These are phyloP conservation scores for Andrena bicolor DNA, from an alignment of 2,888 invertebrate species.

Conservation along the genomic window DNA sequence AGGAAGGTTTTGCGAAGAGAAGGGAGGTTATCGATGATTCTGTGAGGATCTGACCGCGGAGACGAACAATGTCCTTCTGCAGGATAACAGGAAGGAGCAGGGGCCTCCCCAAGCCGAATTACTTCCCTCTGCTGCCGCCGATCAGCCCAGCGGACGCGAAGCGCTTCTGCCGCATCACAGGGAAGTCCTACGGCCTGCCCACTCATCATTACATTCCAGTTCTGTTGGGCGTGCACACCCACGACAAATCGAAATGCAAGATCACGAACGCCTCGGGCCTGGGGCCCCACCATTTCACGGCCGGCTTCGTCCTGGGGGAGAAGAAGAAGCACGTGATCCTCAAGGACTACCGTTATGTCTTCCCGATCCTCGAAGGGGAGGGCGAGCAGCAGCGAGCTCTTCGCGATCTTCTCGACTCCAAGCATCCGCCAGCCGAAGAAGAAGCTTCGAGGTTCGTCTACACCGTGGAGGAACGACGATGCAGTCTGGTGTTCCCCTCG, in stretches of 20 bases:
- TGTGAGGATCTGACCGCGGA: neutral
- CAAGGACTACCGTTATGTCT: conserved; percentile 91
- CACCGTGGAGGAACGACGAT: conserved; percentile 90
- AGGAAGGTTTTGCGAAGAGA: neutral
- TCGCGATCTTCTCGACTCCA: conserved; percentile 88
- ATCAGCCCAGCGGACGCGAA: conserved; percentile 94
- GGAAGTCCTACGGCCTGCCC: conserved; percentile 91
- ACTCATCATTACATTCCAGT: conserved; percentile 93
- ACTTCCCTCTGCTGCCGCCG: conserved; percentile 92
- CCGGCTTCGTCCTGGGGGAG: conserved; percentile 88
- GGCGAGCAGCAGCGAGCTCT: conserved; percentile 89
- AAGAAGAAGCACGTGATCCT: conserved; percentile 89
- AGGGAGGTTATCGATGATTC: conserved; percentile 11
- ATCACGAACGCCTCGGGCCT: conserved; percentile 89
- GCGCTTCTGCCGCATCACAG: conserved; percentile 92
- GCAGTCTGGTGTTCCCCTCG: conserved; percentile 91
- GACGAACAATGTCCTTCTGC: conserved; percentile 89
- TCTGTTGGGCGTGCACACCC: conserved; percentile 86
- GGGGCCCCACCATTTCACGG: conserved; percentile 87
- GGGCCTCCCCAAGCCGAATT: conserved; percentile 93
- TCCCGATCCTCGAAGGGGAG: conserved; percentile 90
- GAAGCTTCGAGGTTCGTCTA: conserved; percentile 89
- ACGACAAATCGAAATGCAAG: conserved; percentile 87
- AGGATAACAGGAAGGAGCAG: conserved; percentile 93
- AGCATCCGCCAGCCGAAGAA: conserved; percentile 86